phyloP scores from a whole-genome alignment of 2,113 vertebrate genomes.

The Microtus richardsoni region DNA sequence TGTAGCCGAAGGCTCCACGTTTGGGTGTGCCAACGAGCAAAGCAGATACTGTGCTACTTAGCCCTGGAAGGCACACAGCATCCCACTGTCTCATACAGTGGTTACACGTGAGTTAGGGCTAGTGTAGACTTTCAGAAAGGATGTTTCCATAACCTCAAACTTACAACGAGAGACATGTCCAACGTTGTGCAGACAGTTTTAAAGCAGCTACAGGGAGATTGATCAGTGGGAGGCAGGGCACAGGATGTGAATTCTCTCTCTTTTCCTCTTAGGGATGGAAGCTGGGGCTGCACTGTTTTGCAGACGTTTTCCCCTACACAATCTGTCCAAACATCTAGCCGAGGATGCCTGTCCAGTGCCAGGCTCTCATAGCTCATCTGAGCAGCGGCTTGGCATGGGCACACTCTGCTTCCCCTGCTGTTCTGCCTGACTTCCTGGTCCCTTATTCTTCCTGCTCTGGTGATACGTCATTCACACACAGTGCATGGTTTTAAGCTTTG shows the following conservation, averaged over 20 bases:
- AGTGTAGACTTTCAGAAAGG: background rate
- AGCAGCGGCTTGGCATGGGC: background rate
- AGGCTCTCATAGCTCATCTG: background rate
- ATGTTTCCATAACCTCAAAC: rapidly evolving
- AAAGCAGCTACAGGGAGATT: background rate
- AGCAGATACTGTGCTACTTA: rapidly evolving
- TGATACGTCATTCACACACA: background rate
- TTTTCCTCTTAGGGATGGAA: no score
- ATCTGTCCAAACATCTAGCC: background rate
- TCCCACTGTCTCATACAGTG: background rate
- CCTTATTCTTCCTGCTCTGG: background rate
- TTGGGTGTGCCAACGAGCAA: background rate
- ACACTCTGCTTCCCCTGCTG: no score
- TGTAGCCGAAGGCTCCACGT: background rate
- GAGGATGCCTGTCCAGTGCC: no score
- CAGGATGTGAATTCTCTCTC: background rate
- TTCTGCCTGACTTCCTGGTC: background rate
- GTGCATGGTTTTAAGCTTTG: background rate
- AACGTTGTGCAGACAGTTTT: background rate
- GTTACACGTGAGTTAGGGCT: background rate
- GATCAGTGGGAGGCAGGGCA: background rate
- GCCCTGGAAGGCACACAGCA: background rate
- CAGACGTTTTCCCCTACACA: background rate
- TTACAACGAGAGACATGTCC: background rate
- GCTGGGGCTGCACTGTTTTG: no score